phyloP scores from a whole-genome alignment of 2,888 invertebrate genomes.

The Clistopyga incitator region DNA sequence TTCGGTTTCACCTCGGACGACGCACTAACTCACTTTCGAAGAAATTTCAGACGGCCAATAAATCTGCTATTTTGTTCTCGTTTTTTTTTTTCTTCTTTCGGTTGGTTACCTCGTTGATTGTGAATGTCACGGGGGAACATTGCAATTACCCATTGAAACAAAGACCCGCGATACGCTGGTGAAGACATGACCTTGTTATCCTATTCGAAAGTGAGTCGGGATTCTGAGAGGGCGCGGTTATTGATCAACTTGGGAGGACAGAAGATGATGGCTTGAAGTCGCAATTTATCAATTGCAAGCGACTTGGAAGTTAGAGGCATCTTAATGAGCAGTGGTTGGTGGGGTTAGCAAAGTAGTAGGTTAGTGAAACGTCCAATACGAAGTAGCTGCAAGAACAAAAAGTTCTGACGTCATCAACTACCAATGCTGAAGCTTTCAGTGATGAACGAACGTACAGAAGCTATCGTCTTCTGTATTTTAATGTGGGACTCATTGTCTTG shows the following conservation, averaged over 20 bases:
- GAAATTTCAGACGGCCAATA: not conserved
- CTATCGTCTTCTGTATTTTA: not conserved
- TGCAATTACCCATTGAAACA: not conserved
- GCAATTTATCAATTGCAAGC: not conserved
- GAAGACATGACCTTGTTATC: not conserved
- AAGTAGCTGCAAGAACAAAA: not conserved
- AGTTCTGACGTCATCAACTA: constrained; percentile 1
- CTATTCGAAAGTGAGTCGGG: not conserved
- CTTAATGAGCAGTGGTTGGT: not conserved
- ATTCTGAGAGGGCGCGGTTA: not conserved
- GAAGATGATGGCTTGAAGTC: not conserved
- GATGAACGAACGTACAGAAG: not conserved
- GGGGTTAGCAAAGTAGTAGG: not conserved
- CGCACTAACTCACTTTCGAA: constrained; percentile 10
- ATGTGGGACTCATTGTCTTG: constrained; percentile 1
- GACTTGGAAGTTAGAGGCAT: not conserved
- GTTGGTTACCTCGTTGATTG: not conserved
- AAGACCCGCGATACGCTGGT: not conserved
- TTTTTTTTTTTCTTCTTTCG: too few relatives aligned
- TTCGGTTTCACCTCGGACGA: constrained; percentile 36
- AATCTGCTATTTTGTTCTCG: not conserved
- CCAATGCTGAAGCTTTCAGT: not conserved
- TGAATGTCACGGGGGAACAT: not conserved
- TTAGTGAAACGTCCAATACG: constrained; percentile 8
- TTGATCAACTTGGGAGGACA: not conserved